These are phyloP conservation scores for Dolichoris vasculosae DNA, from an alignment of 1,140 invertebrate genomes.

Conservation along the genomic window DNA sequence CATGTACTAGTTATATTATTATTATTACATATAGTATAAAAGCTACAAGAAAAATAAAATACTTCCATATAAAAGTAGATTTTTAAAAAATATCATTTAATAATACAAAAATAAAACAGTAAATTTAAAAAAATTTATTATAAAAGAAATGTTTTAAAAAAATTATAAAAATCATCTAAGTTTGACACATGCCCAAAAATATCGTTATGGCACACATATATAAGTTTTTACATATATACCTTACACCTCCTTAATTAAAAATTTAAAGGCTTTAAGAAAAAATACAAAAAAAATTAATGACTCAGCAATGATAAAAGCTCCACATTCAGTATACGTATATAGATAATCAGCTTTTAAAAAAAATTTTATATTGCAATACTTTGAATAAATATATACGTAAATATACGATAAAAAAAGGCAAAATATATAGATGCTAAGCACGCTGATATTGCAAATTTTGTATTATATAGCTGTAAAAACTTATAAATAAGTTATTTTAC, in stretches of 20 bases:
- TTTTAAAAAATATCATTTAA: not conserved
- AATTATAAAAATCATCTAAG: slow-evolving; percentile 6
- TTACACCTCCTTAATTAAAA: not conserved
- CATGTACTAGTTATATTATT: not conserved
- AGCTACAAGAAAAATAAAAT: not conserved
- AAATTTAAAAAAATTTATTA: not conserved
- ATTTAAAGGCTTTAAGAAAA: not conserved
- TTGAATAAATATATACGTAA: too few relatives aligned
- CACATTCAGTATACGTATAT: too few relatives aligned
- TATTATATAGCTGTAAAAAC: too few relatives aligned
- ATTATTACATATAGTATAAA: not conserved
- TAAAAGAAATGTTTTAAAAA: not conserved
- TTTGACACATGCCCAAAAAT: slow-evolving; percentile 73
- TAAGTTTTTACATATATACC: slow-evolving; percentile 53
- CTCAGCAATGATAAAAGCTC: too few relatives aligned
- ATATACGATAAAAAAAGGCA: too few relatives aligned
- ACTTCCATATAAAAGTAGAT: not conserved
- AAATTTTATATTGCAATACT: too few relatives aligned
- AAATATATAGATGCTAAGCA: too few relatives aligned
- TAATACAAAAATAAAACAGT: not conserved
- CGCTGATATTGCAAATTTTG: too few relatives aligned
- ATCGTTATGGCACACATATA: slow-evolving; percentile 70
- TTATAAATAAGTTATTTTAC: too few relatives aligned
- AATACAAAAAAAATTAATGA: not conserved
- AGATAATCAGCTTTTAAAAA: too few relatives aligned